These are phyloP conservation scores for Marasmarcha lunaedactyla DNA, from an alignment of 2,888 invertebrate species.

Conservation along the genomic window DNA sequence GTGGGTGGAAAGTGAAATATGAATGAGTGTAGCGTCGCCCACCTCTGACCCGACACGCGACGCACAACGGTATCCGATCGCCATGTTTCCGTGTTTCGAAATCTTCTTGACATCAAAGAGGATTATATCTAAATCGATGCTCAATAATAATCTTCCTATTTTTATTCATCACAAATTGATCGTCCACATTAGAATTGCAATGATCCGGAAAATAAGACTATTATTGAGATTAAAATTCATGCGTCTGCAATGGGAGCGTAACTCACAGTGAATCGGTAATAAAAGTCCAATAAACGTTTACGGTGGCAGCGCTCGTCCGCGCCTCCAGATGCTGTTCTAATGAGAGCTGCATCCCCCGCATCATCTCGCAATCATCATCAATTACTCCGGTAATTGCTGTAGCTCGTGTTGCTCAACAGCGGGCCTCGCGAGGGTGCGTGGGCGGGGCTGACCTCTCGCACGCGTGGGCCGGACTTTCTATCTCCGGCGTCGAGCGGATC, in stretches of 20 bases:
- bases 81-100: background rate
- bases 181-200: too few relatives aligned
- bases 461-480: conserved; percentile 36
- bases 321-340: conserved; percentile 1
- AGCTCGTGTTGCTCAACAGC: conserved; percentile 36
- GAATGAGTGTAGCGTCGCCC: conserved; percentile 16
- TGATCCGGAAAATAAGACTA: too few relatives aligned
- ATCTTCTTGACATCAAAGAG: background rate
- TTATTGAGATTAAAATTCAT: too few relatives aligned
- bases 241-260: too few relatives aligned
- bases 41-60: conserved; percentile 26
- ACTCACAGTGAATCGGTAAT: background rate
- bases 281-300: background rate
- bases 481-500: conserved; percentile 39
- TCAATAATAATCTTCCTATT: too few relatives aligned
- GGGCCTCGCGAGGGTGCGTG: conserved; percentile 20
- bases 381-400: conserved; percentile 38
- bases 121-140: too few relatives aligned
- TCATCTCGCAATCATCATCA: conserved; percentile 45
- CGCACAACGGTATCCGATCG: conserved; percentile 4
- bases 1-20: conserved; percentile 1
- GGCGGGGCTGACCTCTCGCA: conserved; percentile 50
- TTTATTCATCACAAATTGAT: too few relatives aligned
- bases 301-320: background rate
- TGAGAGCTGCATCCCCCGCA: conserved; percentile 22